Conservation (phyloP, 1,140 invertebrate species). For the Tetranychus urticae region DNA sequence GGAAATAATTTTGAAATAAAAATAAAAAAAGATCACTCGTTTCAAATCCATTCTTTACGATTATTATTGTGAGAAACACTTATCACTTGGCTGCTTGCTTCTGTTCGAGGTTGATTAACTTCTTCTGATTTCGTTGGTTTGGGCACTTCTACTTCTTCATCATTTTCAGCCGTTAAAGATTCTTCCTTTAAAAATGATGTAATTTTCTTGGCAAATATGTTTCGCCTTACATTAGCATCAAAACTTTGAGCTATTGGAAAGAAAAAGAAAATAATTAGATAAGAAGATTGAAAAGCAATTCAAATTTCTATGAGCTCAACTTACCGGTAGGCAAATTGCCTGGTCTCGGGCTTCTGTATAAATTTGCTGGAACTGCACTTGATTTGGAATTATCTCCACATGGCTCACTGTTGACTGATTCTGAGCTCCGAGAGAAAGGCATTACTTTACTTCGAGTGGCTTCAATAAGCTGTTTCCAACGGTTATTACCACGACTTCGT, state of each 20-base stretch:
- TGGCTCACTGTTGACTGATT: constrained; percentile 3
- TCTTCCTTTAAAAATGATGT: not conserved
- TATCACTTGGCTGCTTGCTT: not conserved
- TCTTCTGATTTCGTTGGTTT: not conserved
- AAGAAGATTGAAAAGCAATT: not conserved
- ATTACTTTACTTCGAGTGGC: constrained; percentile 12
- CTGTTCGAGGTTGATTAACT: not conserved
- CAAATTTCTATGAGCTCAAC: not conserved
- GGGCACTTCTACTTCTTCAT: not conserved
- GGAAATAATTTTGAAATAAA: too few relatives aligned
- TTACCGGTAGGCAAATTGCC: not conserved
- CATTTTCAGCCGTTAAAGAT: not conserved
- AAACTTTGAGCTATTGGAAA: not conserved
- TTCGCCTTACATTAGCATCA: constrained; percentile 3
- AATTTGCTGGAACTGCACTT: not conserved
- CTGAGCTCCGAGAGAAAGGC: constrained; percentile 11
- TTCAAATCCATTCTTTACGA: not conserved
- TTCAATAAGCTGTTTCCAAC: constrained; percentile 14
- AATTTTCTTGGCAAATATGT: constrained; percentile 5
- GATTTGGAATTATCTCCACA: not conserved
- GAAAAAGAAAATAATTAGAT: not conserved
- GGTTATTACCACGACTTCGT: constrained; percentile 6
- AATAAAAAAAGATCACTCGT: too few relatives aligned
- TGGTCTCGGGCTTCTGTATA: not conserved
- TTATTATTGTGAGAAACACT: not conserved